Evolutionary conservation across 2,888 invertebrate genomes (phyloP), one percentile per base, ranked within the genome.

Genomic region (Eulithis prunata): DNA sequence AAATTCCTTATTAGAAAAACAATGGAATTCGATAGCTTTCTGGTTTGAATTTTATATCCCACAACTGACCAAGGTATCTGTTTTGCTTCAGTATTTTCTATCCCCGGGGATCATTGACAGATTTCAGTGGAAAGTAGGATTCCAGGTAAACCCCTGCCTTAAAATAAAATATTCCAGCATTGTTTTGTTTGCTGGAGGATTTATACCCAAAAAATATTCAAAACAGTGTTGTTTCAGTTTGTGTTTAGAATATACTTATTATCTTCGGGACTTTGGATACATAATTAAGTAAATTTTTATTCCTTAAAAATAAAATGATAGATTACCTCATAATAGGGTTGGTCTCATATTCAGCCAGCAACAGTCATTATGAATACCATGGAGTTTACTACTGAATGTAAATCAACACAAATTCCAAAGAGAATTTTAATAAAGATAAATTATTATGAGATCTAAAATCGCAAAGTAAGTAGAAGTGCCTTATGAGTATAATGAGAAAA

Each of bases 401-500:
- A 57, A 57, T 58, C 53, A 21, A 57, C 47, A 52, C 47, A 58
- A 49, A 57, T 58, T 54, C 10, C 14, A 57, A 46, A 21, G 46
- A 32, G 58, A 61, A 49, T 51, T 47, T 51, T 12, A 58, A 55
- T 58, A 55, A 58, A 21, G n/a, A 12, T 3, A 62, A 61, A 65
- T 65, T 65, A 57, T 51, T 62, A 46, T 57, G 14, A 53, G 46
- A 57, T 57, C 51, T 66, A 51, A 66, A 66, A 61, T 57, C 43
- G 57, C 58, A 62, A 56, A 62, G 56, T 60, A 60, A 52, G 58
- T 43, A 55, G 62, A 47, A 57, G 52, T 65, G 58, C 56, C 60
- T 66, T 56, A 47, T 61, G 63, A 64, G 57, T 60, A 67, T 68
- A 68, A 68, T 68, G 65, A 70, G 66, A 68, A 69, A 69, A 69